Percentiles rank a stretch among this genome's conserved stretches.
Conservation (phyloP, 2,797 vertebrate genomes). For the Thamnophis elegans region DNA sequence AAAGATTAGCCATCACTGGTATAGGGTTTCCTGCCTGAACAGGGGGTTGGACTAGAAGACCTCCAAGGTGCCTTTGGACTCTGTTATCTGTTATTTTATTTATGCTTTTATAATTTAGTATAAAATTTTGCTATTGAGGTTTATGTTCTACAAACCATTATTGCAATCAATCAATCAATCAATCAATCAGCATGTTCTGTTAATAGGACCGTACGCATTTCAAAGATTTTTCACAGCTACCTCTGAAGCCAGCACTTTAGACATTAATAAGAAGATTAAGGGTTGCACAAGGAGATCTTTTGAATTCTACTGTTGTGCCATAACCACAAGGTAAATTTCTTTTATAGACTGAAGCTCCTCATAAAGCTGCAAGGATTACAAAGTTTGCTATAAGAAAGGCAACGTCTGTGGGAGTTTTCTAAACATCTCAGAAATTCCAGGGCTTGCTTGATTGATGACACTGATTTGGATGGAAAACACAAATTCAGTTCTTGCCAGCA, state of each 20-base stretch:
- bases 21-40: background rate
- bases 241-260: conserved; percentile 15
- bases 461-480: conserved; percentile 65
- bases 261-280: conserved; percentile 27
- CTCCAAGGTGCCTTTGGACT: background rate
- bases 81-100: background rate
- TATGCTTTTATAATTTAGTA: background rate
- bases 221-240: background rate
- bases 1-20: no score
- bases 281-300: conserved; percentile 64
- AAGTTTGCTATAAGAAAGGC: conserved; percentile 68
- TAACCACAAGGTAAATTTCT: conserved; percentile 66
- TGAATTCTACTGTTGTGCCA: conserved; percentile 59
- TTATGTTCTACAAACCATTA: background rate
- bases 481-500: conserved; percentile 69
- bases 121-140: background rate
- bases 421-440: conserved; percentile 62
- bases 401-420: conserved; percentile 68
- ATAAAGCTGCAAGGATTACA: conserved; percentile 65
- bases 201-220: accelerated
- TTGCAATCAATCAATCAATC: background rate
- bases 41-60: background rate
- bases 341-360: conserved; percentile 66
- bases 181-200: conserved; percentile 6
- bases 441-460: conserved; percentile 57